Percentiles rank a stretch among this genome's conserved stretches.
Evolutionary conservation across 2,888 invertebrate genomes (phyloP).

Genomic region (Clepsis dumicolana): DNA sequence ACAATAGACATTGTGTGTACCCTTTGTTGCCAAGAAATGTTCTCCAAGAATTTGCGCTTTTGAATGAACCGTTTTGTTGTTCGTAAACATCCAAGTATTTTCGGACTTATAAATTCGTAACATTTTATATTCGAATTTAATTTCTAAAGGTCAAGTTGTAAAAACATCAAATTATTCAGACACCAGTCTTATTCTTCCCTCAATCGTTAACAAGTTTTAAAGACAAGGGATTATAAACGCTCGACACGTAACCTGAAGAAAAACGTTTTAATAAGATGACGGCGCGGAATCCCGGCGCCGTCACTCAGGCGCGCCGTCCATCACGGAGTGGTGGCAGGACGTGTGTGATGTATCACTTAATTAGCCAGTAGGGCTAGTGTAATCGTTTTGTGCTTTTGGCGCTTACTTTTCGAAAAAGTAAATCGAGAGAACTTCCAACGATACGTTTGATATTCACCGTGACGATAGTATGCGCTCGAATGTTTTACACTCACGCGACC

Average conservation of each 20-base stretch:
- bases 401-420: too few species aligned
- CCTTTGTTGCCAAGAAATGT: slow-evolving; percentile 20
- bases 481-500: too few species aligned
- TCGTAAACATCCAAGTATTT: slow-evolving; percentile 23
- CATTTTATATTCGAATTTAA: not conserved
- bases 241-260: slow-evolving; percentile 51
- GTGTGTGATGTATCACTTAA: slow-evolving; percentile 68
- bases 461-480: too few species aligned
- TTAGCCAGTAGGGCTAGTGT: too few species aligned
- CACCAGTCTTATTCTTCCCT: not conserved
- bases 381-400: too few species aligned
- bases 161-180: not conserved
- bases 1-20: slow-evolving; percentile 37
- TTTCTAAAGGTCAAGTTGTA: not conserved
- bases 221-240: slow-evolving; percentile 26
- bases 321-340: slow-evolving; percentile 49
- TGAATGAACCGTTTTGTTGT: slow-evolving; percentile 24
- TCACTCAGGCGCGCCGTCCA: slow-evolving; percentile 51
- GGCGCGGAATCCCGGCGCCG: slow-evolving; percentile 52
- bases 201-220: slow-evolving; percentile 10
- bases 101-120: slow-evolving; percentile 6
- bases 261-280: slow-evolving; percentile 66
- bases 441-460: too few species aligned
- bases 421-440: too few species aligned
- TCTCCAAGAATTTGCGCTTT: slow-evolving; percentile 29